Evolutionary conservation across 2,113 vertebrate species (phyloP).

Genomic region (Epinephelus fuscoguttatus): DNA sequence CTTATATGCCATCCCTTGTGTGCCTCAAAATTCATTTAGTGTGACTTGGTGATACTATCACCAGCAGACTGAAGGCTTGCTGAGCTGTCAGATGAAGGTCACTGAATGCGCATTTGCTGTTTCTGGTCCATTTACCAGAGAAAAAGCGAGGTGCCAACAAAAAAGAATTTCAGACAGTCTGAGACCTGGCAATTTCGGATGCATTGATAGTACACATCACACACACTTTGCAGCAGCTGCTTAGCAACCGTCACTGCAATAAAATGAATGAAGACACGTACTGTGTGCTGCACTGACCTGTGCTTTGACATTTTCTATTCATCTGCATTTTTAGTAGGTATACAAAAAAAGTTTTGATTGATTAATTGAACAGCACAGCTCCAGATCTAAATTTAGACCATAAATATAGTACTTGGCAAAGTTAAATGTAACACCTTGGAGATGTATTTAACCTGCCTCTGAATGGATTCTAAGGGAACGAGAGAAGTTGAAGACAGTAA

Average conservation of each 20-base stretch:
- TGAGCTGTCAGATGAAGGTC: slow-evolving; percentile 5
- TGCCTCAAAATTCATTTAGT: not conserved
- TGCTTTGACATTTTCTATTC: not conserved
- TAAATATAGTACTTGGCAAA: not conserved
- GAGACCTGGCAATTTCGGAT: slow-evolving; percentile 4
- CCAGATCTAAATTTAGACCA: slow-evolving; percentile 9
- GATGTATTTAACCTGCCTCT: slow-evolving; percentile 2
- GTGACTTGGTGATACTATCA: not conserved
- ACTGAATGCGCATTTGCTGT: slow-evolving; percentile 8
- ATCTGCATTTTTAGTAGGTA: not conserved
- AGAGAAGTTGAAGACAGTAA: not conserved
- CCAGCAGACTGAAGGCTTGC: not conserved
- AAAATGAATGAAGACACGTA: not conserved
- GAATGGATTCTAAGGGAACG: not conserved
- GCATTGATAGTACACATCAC: slow-evolving; percentile 15
- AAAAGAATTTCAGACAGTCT: not conserved
- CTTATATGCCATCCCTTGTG: not conserved
- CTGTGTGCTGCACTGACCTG: not conserved
- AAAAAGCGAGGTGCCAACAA: not conserved
- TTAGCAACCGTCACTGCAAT: not conserved
- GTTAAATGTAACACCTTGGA: not conserved
- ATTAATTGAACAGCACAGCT: slow-evolving; percentile 3
- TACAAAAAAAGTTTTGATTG: not conserved
- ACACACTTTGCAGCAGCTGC: slow-evolving; percentile 9
- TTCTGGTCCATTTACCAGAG: slow-evolving; percentile 13